Evolutionary conservation across 1,140 invertebrate genomes (phyloP), one percentile per base, ranked within the genome.

Genomic region (Bombus difficillimus): DNA sequence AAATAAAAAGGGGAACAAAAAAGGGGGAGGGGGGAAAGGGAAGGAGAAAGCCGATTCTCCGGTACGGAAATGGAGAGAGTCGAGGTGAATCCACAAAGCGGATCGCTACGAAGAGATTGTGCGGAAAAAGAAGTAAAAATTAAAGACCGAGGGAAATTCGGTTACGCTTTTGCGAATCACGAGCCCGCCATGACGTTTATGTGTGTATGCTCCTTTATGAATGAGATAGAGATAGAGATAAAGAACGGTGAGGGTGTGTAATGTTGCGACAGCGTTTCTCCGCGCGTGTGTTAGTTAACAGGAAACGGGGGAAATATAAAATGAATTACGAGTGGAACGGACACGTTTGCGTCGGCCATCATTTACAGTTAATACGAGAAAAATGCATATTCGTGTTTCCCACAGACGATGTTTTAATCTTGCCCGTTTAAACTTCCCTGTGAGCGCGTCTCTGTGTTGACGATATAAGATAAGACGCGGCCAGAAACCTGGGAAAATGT

Each of bases 301-400:
- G 81, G 74, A 78, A 83, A 83, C 81, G 77, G 81, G 77, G 64
- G 74, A 78, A 78, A 78, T 83, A 69, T 77, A 78, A 83, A 83
- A 83, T 83, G 81, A 83, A 83, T 83, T 83, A 83, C 64, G 64
- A 76, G 62, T 77, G 81, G 37, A 76, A 68, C 81, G 43, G 43
- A 83, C 74, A 78, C 81, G 74, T 69, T 75, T 77, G 81, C 4
- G 74, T 78, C 62, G 37, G 25, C 81, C 74, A 69, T 83, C 62
- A 47, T 83, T 83, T 69, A 83, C 34, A 47, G 34, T 83, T 83
- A 83, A 77, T 69, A 78, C 73, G 64, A 57, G 81, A 77, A 76
- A 78, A 83, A 77, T 83, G 34, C 73, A 57, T 68, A 68, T 83
- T 68, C 73, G 25, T 43, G 72, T 28, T 32, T 47, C 41, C 34